Conservation (phyloP, 2,888 invertebrate genomes). For the Aphrophora alni region DNA sequence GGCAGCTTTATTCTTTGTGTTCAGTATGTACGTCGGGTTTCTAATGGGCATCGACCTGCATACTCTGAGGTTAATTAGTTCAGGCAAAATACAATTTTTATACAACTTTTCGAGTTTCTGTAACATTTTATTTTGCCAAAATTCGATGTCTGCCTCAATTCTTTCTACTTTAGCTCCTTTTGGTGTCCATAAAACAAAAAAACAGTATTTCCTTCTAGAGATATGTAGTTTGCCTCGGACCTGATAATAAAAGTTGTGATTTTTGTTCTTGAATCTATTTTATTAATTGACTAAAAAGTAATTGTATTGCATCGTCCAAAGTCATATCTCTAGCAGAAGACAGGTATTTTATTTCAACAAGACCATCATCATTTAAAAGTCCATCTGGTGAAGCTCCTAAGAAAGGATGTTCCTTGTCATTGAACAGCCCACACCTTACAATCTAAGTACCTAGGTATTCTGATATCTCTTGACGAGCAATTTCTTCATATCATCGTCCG, state of each 20-base stretch:
- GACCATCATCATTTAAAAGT: neutral
- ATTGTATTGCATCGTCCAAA: neutral
- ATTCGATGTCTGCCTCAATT: constrained; percentile 2
- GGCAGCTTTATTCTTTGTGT: neutral
- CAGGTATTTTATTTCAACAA: constrained; percentile 16
- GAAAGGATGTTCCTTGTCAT: neutral
- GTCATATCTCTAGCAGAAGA: neutral
- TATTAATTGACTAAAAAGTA: constrained; percentile 1
- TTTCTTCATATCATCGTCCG: neutral
- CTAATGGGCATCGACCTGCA: constrained; percentile 11
- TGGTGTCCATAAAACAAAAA: constrained; percentile 28
- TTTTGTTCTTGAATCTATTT: constrained; percentile 17
- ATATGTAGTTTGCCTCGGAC: constrained; percentile 21
- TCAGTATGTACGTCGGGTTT: constrained; percentile 18
- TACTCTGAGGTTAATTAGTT: constrained; percentile 16
- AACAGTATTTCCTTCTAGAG: constrained; percentile 23
- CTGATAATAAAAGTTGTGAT: constrained; percentile 24
- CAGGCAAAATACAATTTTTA: constrained; percentile 26
- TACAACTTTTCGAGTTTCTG: constrained; percentile 15
- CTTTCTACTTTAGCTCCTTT: neutral
- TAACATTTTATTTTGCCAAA: constrained; percentile 15
- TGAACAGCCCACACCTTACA: constrained; percentile 13
- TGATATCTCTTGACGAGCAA: constrained; percentile 3
- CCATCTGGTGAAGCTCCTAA: constrained; percentile 16
- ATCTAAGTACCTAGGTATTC: neutral